phyloP scores from a whole-genome alignment of 1,140 invertebrate genomes.

The Heliconius nattereri region DNA sequence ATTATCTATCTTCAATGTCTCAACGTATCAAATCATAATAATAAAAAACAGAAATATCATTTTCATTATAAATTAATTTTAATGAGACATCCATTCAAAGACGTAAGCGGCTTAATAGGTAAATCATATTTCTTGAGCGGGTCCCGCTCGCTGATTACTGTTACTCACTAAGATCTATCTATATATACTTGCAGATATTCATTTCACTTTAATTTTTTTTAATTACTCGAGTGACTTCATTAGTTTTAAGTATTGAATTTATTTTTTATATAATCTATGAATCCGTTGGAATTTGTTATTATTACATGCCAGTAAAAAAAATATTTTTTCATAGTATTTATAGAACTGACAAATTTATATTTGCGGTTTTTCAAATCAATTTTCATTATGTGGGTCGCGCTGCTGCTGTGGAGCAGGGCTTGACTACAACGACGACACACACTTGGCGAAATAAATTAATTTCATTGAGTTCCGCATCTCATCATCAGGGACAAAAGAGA shows the following conservation, averaged over 20 bases:
- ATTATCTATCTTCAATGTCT: neutral
- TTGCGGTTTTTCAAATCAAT: no score
- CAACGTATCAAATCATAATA: neutral
- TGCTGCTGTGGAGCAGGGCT: no score
- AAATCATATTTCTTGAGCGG: neutral
- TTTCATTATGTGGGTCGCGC: no score
- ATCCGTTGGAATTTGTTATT: no score
- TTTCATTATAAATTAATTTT: neutral
- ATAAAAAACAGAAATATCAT: neutral
- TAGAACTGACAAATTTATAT: no score
- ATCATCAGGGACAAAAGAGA: no score
- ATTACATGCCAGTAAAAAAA: no score
- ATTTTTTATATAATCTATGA: neutral
- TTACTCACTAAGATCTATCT: neutral
- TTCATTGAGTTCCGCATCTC: no score
- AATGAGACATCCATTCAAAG: neutral
- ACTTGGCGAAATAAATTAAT: no score
- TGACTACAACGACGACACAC: no score
- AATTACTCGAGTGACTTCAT: neutral
- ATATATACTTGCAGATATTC: neutral
- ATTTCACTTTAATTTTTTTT: slow-evolving; percentile 4
- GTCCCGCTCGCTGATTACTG: neutral
- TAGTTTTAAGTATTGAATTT: neutral
- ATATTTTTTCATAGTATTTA: no score
- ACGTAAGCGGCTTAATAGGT: slow-evolving; percentile 2